Base-by-base conservation (phyloP, 1,140 invertebrate genomes). In the Andrena cerasifolii region DNA sequence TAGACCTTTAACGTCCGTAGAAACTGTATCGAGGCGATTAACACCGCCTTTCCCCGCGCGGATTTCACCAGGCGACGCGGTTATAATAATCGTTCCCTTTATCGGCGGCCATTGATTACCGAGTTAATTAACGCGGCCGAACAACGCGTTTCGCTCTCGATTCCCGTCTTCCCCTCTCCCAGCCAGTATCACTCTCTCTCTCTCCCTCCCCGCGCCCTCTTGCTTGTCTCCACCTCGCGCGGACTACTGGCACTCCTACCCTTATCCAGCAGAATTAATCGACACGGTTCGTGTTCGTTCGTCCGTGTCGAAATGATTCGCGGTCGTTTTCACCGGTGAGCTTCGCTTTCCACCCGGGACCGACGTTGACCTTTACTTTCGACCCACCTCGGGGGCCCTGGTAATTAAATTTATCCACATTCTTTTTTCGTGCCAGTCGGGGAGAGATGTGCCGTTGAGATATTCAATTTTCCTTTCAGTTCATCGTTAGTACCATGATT, bases 321-420 rank as follows among this genome's bases (percentile, higher is more conserved):
- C 47, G 33, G 7, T 53, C 33, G 33, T 43, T 65, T 49, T 16
- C 54, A 31, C 53, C 58, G 43, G 40, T 16, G 49, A 33, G 18
- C 31, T 74, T 74, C 62, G 10, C 40, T 56, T 54, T 67, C 62
- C 21, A 45, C 36, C 14, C n/a, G n/a, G 43, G 10, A 2, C 33
- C 47, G 18, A 36, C 49, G 31, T 53, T 31, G 24, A 74, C 26
- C 14, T 54, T 66, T 53, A 24, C 61, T 74, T 67, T 75, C 62
- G n/a, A 56, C 16, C 16, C 28, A 73, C 56, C 66, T n/a, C 54
- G 14, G 28, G 2, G 10, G 16, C 1, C 4, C 0, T 33, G 61
- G 26, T 66, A 24, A 74, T 54, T 56, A 36, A 45, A 33, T 66
- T 66, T 56, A 65, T 74, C 47, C 8, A n/a, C n/a, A 36, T 75